These are phyloP conservation scores for Ectobius pallidus DNA, from an alignment of 2,888 invertebrate species.

Conservation along the genomic window DNA sequence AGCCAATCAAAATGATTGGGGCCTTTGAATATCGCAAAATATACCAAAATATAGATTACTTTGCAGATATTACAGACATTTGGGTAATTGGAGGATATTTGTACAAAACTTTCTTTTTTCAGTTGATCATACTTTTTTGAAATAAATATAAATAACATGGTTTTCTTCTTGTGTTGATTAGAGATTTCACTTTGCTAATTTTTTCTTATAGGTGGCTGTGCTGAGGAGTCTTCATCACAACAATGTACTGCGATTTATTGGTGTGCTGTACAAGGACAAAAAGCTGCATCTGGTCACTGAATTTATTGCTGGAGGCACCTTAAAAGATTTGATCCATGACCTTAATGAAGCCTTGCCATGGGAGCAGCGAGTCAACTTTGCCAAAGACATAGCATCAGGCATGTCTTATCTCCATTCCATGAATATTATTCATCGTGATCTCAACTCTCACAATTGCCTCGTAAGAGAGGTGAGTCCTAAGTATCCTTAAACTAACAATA, in stretches of 20 bases:
- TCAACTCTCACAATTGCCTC: constrained; percentile 95
- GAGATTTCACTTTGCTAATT: too few species aligned
- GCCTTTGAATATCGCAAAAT: too few species aligned
- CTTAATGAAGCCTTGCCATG: constrained; percentile 72
- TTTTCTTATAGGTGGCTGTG: constrained; percentile 77
- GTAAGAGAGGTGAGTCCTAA: constrained; percentile 71
- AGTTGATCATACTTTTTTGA: too few species aligned
- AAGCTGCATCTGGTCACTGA: constrained; percentile 91
- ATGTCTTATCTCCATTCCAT: constrained; percentile 94
- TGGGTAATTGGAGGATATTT: too few species aligned
- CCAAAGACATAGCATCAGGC: constrained; percentile 90
- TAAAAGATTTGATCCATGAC: constrained; percentile 84
- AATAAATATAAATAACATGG: too few species aligned
- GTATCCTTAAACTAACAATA: background rate
- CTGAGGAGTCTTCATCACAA: constrained; percentile 86
- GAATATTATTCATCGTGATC: constrained; percentile 93
- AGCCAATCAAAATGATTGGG: too few species aligned
- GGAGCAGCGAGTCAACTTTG: constrained; percentile 81
- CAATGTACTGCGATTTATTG: constrained; percentile 89
- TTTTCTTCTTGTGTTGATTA: too few species aligned
- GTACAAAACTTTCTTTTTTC: too few species aligned
- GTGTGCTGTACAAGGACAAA: constrained; percentile 91
- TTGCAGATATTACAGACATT: too few species aligned
- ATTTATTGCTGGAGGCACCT: constrained; percentile 89
- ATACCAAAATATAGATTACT: too few species aligned